Percentiles rank a stretch among this genome's conserved stretches.
These are phyloP conservation scores for Parnassius orleans DNA, from an alignment of 2,888 invertebrate species.

Conservation along the genomic window DNA sequence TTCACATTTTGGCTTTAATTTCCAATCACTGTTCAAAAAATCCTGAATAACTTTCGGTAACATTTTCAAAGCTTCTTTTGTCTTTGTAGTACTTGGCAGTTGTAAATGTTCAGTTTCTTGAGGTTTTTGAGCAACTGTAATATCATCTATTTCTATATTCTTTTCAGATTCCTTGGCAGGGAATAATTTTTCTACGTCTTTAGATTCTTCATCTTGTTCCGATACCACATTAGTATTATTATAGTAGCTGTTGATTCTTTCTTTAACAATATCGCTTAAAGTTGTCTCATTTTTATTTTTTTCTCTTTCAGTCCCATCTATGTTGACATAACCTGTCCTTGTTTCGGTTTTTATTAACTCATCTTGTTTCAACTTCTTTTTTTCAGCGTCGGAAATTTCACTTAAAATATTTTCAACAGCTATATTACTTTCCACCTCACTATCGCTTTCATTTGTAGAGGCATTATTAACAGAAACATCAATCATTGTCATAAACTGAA, in stretches of 20 bases:
- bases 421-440: constrained; percentile 22
- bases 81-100: constrained; percentile 57
- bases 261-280: constrained; percentile 59
- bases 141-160: constrained; percentile 65
- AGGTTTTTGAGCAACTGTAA: constrained; percentile 51
- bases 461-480: constrained; percentile 50
- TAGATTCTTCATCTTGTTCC: constrained; percentile 28
- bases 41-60: constrained; percentile 81
- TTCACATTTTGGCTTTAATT: constrained; percentile 82
- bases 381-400: constrained; percentile 30
- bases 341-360: constrained; percentile 72
- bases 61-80: constrained; percentile 64
- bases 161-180: constrained; percentile 29
- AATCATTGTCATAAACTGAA: constrained; percentile 67
- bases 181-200: constrained; percentile 19
- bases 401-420: constrained; percentile 29
- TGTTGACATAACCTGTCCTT: constrained; percentile 67
- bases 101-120: constrained; percentile 46
- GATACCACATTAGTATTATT: constrained; percentile 43
- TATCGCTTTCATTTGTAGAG: constrained; percentile 31
- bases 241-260: constrained; percentile 54
- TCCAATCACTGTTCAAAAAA: constrained; percentile 75
- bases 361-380: constrained; percentile 46
- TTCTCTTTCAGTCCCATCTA: constrained; percentile 71
- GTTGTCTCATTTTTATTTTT: constrained; percentile 56